Percentiles rank a stretch among this genome's conserved stretches.
Conservation (phyloP, 2,113 vertebrate genomes). For the Ascaphus truei region DNA sequence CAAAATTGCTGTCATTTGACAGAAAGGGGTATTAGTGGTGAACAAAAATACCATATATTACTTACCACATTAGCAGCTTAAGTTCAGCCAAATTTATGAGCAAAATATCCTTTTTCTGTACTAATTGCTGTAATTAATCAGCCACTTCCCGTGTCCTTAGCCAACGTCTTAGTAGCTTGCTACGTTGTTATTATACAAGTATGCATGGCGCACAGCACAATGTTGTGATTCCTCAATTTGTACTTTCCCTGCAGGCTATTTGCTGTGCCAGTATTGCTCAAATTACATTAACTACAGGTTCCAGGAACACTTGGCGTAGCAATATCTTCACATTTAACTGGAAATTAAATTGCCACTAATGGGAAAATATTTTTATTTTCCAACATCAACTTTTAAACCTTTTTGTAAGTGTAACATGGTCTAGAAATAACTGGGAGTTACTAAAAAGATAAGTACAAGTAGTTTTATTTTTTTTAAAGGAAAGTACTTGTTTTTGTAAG, state of each 20-base stretch:
- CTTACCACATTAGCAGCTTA: slow-evolving; percentile 14
- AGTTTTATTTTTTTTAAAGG: too few species aligned
- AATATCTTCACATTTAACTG: not conserved
- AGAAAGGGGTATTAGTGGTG: not conserved
- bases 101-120: not conserved
- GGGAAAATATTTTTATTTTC: slow-evolving; percentile 7
- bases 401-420: too few species aligned
- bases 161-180: not conserved
- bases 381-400: not conserved
- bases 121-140: slow-evolving; percentile 16
- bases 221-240: not conserved
- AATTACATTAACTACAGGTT: not conserved
- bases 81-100: not conserved
- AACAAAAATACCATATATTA: slow-evolving; percentile 1
- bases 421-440: too few species aligned
- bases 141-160: not conserved
- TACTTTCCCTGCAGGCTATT: not conserved
- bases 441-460: too few species aligned
- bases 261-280: slow-evolving; percentile 3
- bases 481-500: too few species aligned
- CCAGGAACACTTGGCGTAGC: not conserved
- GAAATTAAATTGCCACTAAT: slow-evolving; percentile 1
- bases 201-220: not conserved
- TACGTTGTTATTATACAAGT: slow-evolving; percentile 8
- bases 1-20: not conserved